These are phyloP conservation scores for Trematocara macrostoma DNA, from an alignment of 2,113 vertebrate genomes.

Conservation along the genomic window DNA sequence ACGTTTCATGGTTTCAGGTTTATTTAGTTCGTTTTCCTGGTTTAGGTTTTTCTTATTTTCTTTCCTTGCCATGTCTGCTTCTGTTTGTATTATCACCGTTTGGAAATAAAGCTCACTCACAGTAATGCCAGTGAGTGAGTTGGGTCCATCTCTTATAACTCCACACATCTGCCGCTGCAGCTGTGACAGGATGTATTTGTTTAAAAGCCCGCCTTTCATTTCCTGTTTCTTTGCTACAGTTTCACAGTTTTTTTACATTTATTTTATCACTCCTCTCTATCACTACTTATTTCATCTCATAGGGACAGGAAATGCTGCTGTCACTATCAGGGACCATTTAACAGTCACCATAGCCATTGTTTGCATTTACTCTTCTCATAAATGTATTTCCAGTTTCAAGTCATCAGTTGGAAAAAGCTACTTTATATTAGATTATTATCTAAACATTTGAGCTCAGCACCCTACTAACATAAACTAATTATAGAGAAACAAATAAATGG, in stretches of 20 bases:
- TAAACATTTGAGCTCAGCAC: neutral
- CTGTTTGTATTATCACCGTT: neutral
- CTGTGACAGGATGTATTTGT: neutral
- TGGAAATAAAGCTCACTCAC: neutral
- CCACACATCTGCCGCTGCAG: neutral
- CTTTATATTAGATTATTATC: neutral
- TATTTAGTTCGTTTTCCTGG: neutral
- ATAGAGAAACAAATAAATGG: neutral
- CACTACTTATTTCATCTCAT: neutral
- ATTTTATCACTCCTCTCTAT: conserved; percentile 11
- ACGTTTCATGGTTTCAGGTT: neutral
- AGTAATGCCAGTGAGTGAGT: neutral
- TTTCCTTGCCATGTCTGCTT: neutral
- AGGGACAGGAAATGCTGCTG: neutral
- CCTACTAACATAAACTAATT: conserved; percentile 12
- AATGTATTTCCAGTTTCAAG: neutral
- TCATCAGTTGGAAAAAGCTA: neutral
- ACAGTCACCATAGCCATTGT: neutral
- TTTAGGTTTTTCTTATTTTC: neutral
- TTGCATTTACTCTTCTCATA: conserved; percentile 5
- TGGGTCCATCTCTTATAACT: neutral
- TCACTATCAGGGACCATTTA: conserved; percentile 44
- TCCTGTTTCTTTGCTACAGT: neutral
- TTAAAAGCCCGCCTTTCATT: neutral
- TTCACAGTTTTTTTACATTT: neutral